phyloP scores from a whole-genome alignment of 1,140 invertebrate genomes.

The Nasonia longicornis region DNA sequence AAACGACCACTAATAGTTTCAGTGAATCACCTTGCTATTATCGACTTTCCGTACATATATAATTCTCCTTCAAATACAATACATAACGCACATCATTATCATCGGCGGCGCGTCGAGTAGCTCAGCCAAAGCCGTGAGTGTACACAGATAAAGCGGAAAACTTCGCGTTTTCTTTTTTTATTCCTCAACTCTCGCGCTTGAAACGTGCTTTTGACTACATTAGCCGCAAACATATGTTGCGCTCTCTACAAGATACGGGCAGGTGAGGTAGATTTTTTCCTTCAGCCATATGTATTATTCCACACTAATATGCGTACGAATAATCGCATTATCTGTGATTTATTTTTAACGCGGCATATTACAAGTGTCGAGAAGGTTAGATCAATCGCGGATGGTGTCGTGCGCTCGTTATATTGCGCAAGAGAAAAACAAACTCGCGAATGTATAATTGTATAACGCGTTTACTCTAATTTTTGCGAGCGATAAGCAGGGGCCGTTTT shows the following conservation, averaged over 20 bases:
- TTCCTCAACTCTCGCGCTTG: not conserved
- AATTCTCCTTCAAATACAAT: conserved; percentile 1
- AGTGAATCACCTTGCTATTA: too few relatives aligned
- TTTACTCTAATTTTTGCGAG: not conserved
- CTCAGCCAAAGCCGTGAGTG: not conserved
- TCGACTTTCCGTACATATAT: conserved; percentile 3
- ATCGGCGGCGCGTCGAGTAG: not conserved
- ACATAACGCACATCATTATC: not conserved
- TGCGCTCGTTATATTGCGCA: not conserved
- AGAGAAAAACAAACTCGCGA: not conserved
- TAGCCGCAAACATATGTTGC: too few relatives aligned
- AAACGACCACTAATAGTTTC: not conserved
- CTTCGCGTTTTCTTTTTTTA: not conserved
- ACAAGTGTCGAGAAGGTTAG: not conserved
- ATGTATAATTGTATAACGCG: not conserved
- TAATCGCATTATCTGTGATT: too few relatives aligned
- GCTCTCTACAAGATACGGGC: too few relatives aligned
- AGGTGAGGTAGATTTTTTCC: too few relatives aligned
- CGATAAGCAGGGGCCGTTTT: not conserved
- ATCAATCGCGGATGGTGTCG: not conserved
- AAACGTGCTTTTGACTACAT: not conserved
- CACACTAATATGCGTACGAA: too few relatives aligned
- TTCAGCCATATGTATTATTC: too few relatives aligned
- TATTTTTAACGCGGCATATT: too few relatives aligned
- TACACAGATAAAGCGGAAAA: not conserved